Conservation (phyloP, 1,140 invertebrate genomes). For the Cardiocondyla obscurior region DNA sequence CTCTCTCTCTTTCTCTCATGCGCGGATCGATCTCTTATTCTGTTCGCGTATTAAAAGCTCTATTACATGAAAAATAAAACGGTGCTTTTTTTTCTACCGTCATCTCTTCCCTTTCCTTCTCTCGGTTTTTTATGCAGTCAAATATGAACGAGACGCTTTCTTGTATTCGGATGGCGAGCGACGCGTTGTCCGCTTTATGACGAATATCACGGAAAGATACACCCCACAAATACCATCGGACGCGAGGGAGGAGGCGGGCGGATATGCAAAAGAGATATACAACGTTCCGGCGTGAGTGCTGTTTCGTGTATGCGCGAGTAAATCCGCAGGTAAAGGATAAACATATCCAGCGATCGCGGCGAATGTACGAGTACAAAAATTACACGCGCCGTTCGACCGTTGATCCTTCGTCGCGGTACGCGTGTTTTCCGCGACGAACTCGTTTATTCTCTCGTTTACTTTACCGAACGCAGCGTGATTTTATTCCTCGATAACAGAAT, state of each 20-base stretch:
- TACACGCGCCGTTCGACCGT: constrained; percentile 42
- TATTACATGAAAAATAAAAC: not conserved
- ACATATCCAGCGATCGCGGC: constrained; percentile 63
- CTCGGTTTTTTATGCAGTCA: not conserved
- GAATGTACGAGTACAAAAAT: constrained; percentile 43
- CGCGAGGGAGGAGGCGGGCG: not conserved
- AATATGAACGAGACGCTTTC: not conserved
- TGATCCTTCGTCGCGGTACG: constrained; percentile 20
- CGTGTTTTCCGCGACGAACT: constrained; percentile 1
- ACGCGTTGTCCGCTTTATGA: constrained; percentile 46
- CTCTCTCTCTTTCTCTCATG: no score
- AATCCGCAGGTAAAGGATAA: constrained; percentile 73
- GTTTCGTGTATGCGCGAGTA: constrained; percentile 75
- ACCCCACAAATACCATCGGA: constrained; percentile 18
- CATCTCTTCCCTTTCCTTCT: not conserved
- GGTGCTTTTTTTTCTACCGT: not conserved
- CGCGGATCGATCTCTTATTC: not conserved
- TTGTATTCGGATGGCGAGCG: not conserved
- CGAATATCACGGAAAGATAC: constrained; percentile 44
- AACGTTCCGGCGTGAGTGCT: constrained; percentile 70
- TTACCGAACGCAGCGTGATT: constrained; percentile 6
- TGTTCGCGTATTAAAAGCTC: not conserved
- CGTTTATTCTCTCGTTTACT: constrained; percentile 23
- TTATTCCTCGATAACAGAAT: constrained; percentile 3
- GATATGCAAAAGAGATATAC: constrained; percentile 66